Percentiles rank a stretch among this genome's conserved stretches.
These are phyloP conservation scores for Hypercompe scribonia DNA, from an alignment of 2,888 invertebrate species.

Conservation along the genomic window DNA sequence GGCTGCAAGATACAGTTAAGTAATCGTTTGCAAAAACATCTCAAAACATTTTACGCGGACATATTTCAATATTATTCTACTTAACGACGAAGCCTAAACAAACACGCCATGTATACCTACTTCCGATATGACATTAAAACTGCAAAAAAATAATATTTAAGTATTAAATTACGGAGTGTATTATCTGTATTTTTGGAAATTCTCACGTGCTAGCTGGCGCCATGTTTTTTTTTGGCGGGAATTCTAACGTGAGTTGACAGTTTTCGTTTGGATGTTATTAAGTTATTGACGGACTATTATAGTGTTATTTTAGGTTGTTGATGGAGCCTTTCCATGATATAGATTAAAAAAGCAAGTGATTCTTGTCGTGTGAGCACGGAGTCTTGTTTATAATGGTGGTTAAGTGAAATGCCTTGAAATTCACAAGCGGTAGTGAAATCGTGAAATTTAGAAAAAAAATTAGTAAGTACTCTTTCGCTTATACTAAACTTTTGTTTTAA, in stretches of 20 bases:
- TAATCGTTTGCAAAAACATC: conserved; percentile 65
- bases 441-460: background rate
- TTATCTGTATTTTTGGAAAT: conserved; percentile 52
- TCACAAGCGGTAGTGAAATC: background rate
- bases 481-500: background rate
- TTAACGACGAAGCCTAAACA: conserved; percentile 74
- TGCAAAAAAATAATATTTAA: conserved; percentile 72
- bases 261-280: conserved; percentile 50
- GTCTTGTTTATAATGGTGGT: conserved; percentile 2
- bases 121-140: conserved; percentile 78
- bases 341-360: conserved; percentile 20
- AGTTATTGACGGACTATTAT: conserved; percentile 48
- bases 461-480: background rate
- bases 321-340: conserved; percentile 27
- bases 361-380: background rate
- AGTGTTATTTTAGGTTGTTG: conserved; percentile 45
- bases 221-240: conserved; percentile 59
- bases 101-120: conserved; percentile 69
- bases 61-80: conserved; percentile 76
- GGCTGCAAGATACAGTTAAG: conserved; percentile 41
- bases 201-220: conserved; percentile 73
- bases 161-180: conserved; percentile 74
- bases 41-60: conserved; percentile 65
- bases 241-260: conserved; percentile 53
- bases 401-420: background rate